Evolutionary conservation across 2,113 vertebrate species (phyloP), one percentile per base, ranked within the genome.

Genomic region (Chlorocebus sabaeus): DNA sequence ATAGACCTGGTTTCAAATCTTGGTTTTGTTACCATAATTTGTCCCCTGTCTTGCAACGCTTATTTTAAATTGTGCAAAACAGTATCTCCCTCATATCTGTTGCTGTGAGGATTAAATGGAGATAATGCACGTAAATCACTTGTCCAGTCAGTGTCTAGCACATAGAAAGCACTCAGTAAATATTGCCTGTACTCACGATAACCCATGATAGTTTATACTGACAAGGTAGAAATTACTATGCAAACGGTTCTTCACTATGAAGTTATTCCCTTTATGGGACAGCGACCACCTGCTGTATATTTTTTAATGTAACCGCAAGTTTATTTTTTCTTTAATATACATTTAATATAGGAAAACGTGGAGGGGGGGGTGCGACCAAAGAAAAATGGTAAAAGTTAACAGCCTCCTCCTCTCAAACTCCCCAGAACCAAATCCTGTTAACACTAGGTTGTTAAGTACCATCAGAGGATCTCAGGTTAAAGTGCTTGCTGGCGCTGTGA

Each of bases 11-110:
- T 43, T 79, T 97, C 90, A 91, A 87, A 73, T 78, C 52, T 55
- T 95, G 59, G 82, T 79, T 90, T 96, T 82, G 40, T 82, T 87
- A 79, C 27, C 68, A 70, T 87, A 70, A 87, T 67, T 80, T 76
- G 45, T 89, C 81, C 76, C 79, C 14, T 70, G 52, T 96, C 76
- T 84, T 87, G 23, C 61, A 95, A 90, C 2, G 18, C 8, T 50
- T 91, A 68, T 38, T 95, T 90, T 91, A 59, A 94, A 76, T n/a
- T 82, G 50, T 82, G 75, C n/a, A 57, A 20, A 83, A 84, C 5
- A 38, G 40, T 45, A 73, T 91, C 35, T 84, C n/a, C 72, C n/a
- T 75, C 38, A 16, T 43, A 43, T 59, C 45, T 89, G 52, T 72
- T 52, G 22, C 40, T 50, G n/a, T 84, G 64, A 93, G 23, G 23